These are phyloP conservation scores for Cataglyphis albicans DNA, from an alignment of 2,888 invertebrate genomes.

Conservation along the genomic window DNA sequence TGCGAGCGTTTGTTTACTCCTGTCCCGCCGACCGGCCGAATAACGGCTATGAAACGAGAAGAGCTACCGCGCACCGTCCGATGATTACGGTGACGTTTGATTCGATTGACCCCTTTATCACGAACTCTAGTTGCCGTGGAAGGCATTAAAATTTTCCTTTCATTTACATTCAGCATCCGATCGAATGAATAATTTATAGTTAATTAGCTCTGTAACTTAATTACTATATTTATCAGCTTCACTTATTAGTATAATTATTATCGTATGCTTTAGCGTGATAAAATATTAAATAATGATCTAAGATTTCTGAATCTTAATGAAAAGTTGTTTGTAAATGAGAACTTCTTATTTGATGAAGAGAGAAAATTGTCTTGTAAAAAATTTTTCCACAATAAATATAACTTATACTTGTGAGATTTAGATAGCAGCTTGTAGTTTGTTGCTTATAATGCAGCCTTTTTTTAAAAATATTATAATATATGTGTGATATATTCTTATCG, in stretches of 20 bases:
- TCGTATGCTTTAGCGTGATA: neutral
- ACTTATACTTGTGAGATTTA: neutral
- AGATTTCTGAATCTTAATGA: neutral
- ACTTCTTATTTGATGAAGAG: neutral
- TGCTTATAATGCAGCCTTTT: neutral
- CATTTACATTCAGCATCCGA: neutral
- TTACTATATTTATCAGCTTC: neutral
- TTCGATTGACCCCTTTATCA: conserved; percentile 40
- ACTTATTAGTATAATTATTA: neutral
- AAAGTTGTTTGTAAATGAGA: neutral
- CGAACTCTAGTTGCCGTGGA: conserved; percentile 5
- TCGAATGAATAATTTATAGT: neutral
- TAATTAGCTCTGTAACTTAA: neutral
- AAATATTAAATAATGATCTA: neutral
- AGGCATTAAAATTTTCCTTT: conserved; percentile 9
- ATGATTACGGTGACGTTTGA: conserved; percentile 23
- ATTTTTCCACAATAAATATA: neutral
- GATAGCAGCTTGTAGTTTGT: neutral
- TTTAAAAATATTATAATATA: neutral
- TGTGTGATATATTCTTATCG: neutral
- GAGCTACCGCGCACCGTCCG: neutral
- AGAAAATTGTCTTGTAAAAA: neutral
- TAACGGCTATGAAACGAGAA: conserved; percentile 41
- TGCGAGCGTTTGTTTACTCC: conserved; percentile 72
- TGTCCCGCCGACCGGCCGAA: conserved; percentile 35